These are phyloP conservation scores for Noctuana brunneofusca DNA, from an alignment of 2,888 invertebrate genomes.

Conservation along the genomic window DNA sequence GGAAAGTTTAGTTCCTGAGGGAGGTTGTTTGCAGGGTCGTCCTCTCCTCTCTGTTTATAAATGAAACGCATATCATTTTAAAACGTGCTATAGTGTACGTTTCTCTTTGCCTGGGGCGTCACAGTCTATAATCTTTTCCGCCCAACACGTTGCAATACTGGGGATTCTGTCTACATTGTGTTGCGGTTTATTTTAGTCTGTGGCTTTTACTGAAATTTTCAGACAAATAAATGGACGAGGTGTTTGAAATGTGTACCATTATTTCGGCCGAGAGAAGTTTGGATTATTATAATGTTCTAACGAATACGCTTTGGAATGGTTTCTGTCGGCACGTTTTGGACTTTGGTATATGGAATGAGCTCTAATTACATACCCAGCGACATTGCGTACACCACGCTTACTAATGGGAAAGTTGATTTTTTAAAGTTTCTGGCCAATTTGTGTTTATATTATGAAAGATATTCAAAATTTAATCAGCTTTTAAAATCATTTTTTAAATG, in stretches of 20 bases:
- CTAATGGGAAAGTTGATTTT: constrained; percentile 41
- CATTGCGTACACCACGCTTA: constrained; percentile 41
- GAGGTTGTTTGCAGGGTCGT: constrained; percentile 74
- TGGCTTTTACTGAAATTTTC: constrained; percentile 37
- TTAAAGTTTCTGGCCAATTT: background rate
- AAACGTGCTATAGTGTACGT: constrained; percentile 59
- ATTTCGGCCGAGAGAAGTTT: constrained; percentile 56
- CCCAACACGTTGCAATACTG: background rate
- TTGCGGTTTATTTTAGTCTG: constrained; percentile 37
- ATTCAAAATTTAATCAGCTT: too few relatives aligned
- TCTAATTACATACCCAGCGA: constrained; percentile 44
- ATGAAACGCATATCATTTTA: constrained; percentile 78
- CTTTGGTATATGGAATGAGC: constrained; percentile 43
- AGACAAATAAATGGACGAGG: constrained; percentile 44
- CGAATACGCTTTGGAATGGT: constrained; percentile 41
- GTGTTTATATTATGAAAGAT: too few relatives aligned
- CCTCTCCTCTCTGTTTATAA: constrained; percentile 76
- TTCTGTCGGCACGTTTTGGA: constrained; percentile 53
- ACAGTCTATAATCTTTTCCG: constrained; percentile 19
- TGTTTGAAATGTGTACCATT: constrained; percentile 49
- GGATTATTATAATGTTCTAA: constrained; percentile 61
- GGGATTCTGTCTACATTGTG: background rate
- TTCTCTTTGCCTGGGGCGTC: constrained; percentile 41
- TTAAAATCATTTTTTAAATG: too few relatives aligned
- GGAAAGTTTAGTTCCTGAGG: constrained; percentile 79